Evolutionary conservation across 2,797 vertebrate genomes (phyloP).

Genomic region (Clarias fuscus): DNA sequence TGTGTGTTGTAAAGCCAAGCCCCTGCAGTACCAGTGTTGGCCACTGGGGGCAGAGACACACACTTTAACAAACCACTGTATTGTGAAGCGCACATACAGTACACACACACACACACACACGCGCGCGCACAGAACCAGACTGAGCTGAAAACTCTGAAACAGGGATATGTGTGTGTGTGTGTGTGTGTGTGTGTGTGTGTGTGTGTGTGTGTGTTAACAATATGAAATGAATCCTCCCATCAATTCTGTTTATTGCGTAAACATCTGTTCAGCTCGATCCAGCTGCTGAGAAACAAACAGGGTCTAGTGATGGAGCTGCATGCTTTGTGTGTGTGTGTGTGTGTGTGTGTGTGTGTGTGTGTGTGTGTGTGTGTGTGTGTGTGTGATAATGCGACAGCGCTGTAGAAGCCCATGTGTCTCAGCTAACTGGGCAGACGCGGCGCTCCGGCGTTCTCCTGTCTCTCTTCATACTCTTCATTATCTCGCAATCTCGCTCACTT

Average conservation of each 20-base stretch:
- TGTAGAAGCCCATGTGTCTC: slow-evolving; percentile 17
- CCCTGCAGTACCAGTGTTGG: neutral
- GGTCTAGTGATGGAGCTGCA: neutral
- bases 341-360: neutral
- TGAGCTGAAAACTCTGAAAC: neutral
- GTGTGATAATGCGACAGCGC: neutral
- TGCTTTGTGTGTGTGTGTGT: neutral
- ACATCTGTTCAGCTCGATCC: neutral
- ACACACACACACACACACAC: neutral
- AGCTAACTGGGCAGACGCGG: neutral
- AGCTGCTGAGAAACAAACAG: neutral
- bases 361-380: neutral
- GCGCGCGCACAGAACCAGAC: neutral
- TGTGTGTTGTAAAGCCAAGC: neutral
- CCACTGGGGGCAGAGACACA: neutral
- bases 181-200: neutral
- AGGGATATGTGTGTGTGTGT: neutral
- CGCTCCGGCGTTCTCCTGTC: neutral
- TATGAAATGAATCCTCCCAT: neutral
- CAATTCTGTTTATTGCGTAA: neutral
- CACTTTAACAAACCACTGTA: neutral
- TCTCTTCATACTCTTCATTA: slow-evolving; percentile 26
- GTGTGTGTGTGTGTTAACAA: neutral
- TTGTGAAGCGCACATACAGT: neutral
- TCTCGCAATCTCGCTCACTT: slow-evolving; percentile 26